Evolutionary conservation across 2,888 invertebrate species (phyloP), one percentile per base, ranked within the genome.

Genomic region (Stegophylla sp.): DNA sequence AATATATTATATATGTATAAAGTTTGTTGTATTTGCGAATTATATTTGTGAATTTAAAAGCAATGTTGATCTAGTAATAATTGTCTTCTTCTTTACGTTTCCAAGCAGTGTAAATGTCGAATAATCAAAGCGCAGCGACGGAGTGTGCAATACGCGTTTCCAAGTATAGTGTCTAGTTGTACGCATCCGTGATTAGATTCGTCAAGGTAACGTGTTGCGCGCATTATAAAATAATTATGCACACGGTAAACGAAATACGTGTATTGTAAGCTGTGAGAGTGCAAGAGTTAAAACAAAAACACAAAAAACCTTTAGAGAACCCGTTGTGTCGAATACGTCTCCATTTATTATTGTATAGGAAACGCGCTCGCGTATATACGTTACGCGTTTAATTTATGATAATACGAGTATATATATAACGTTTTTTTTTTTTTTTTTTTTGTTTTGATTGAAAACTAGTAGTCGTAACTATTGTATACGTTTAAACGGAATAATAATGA

Each of bases 191-290:
- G 71, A 71, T 71, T 71, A 41, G 20, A 41, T 53, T 41, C 53
- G 71, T 56, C 71, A 71, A 71, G 71, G 71, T 53, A 53, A 71
- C 20, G 17, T n/a, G n/a, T 53, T 41, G 48, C 51, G 51, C n/a
- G 20, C 51, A n/a, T 17, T 51, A 51, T 51, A 51, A n/a, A n/a
- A n/a, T n/a, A n/a, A n/a, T n/a, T n/a, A 56, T 56, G 23, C 12
- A 23, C 56, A 12, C 2, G 0, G 51, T 45, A 15, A 13, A 45
- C 45, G 12, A 4, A 15, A 56, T 56, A n/a, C 56, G 12, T 56
- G n/a, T n/a, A n/a, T n/a, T n/a, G n/a, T 20, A 53, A 53, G 53
- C 4, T 53, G 4, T 23, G 12, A 20, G 7, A 34, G 12, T 20
- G 51, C 56, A 56, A 56, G 23, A 10, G 10, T 56, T 23, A 23